Conservation (phyloP, 2,888 invertebrate species). For the Amphiduros pacificus region DNA sequence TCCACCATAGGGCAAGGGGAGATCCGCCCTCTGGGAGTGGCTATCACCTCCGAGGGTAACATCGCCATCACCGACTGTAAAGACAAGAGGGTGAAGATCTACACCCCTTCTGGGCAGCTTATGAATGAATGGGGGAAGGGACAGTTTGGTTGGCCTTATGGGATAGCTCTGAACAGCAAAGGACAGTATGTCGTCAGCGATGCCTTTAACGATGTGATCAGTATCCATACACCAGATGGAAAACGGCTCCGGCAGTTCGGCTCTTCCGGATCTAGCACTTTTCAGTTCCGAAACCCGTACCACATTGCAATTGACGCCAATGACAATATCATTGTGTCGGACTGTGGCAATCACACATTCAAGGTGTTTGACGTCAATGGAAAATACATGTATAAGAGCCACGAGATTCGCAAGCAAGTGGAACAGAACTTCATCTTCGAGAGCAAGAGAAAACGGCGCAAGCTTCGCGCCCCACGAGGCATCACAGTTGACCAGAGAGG, state of each 20-base stretch:
- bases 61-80: constrained; percentile 31
- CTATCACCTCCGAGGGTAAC: constrained; percentile 26
- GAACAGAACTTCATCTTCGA: neutral
- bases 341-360: constrained; percentile 96
- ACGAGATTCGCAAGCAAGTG: neutral
- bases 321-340: constrained; percentile 89
- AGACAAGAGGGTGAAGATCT: constrained; percentile 29
- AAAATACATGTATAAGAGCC: constrained; percentile 16
- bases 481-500: constrained; percentile 98
- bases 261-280: constrained; percentile 82
- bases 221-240: constrained; percentile 89
- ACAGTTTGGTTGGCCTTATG: constrained; percentile 34
- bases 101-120: constrained; percentile 23
- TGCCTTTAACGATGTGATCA: constrained; percentile 88
- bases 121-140: constrained; percentile 31
- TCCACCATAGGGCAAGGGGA: constrained; percentile 19
- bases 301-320: constrained; percentile 96
- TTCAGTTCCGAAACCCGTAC: constrained; percentile 97
- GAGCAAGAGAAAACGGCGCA: neutral
- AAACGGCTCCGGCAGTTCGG: constrained; percentile 90
- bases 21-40: constrained; percentile 30
- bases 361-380: constrained; percentile 65
- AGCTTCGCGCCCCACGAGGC: constrained; percentile 95
- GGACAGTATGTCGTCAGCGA: constrained; percentile 97
- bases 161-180: constrained; percentile 78